These are phyloP conservation scores for Conus betulinus DNA, from an alignment of 1,140 invertebrate species.

Conservation along the genomic window DNA sequence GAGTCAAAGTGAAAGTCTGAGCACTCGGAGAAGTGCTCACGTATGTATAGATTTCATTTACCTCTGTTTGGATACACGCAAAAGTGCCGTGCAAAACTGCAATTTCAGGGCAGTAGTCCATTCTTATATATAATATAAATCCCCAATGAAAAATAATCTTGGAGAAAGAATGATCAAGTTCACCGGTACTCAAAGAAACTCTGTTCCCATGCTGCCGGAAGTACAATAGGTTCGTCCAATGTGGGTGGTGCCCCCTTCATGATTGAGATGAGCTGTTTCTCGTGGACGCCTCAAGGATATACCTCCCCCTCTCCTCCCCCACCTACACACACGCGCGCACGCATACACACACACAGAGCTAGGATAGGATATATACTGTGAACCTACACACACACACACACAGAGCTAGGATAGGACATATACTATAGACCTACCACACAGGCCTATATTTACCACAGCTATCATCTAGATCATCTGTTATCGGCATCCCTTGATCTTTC, in stretches of 20 bases:
- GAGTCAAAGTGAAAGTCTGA: no score
- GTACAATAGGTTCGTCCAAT: background rate
- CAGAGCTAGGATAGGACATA: no score
- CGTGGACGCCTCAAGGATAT: background rate
- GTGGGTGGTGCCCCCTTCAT: background rate
- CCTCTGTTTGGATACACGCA: background rate
- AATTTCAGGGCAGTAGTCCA: slow-evolving; percentile 29
- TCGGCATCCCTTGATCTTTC: no score
- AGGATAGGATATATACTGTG: no score
- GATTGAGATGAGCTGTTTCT: no score
- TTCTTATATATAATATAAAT: background rate
- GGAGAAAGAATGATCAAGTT: no score
- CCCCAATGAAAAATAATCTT: no score
- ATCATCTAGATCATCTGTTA: no score
- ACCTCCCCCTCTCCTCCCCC: background rate
- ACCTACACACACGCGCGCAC: background rate
- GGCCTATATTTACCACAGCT: no score
- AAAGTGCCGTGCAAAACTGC: slow-evolving; percentile 27
- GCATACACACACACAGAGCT: background rate
- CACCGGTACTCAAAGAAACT: background rate
- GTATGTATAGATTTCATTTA: background rate
- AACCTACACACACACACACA: background rate
- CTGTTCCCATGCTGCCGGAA: background rate
- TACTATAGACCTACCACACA: no score
- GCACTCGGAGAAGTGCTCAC: no score